Evolutionary conservation across 2,113 vertebrate species (phyloP).

Genomic region (Hydrolagus affinis): DNA sequence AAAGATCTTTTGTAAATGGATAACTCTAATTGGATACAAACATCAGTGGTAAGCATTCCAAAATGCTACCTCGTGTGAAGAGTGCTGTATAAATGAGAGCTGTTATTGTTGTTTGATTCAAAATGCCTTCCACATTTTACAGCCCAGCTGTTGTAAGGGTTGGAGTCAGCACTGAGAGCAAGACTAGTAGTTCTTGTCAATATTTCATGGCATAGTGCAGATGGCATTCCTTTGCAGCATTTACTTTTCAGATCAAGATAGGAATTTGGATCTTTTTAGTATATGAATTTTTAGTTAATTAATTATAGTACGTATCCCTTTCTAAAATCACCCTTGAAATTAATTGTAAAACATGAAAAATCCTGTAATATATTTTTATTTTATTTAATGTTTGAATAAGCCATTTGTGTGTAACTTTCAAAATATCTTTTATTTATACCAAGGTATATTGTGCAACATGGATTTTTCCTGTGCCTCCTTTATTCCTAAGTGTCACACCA

Average conservation of each 20-base stretch:
- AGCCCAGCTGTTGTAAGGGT: not conserved
- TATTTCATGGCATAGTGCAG: not conserved
- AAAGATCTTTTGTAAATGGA: too few species aligned
- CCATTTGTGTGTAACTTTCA: not conserved
- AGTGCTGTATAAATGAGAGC: too few species aligned
- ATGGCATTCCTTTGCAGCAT: not conserved
- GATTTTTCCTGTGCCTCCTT: not conserved
- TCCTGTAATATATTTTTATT: not conserved
- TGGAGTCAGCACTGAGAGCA: too few species aligned
- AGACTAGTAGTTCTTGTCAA: not conserved
- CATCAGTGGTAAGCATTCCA: too few species aligned
- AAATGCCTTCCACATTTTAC: not conserved
- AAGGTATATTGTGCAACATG: not conserved
- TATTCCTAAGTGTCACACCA: not conserved
- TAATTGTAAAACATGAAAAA: not conserved
- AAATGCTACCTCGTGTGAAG: too few species aligned
- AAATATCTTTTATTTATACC: not conserved
- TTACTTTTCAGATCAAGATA: not conserved
- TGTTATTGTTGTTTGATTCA: not conserved
- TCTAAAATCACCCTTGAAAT: not conserved
- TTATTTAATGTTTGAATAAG: not conserved
- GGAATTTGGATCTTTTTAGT: not conserved
- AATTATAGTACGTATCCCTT: not conserved
- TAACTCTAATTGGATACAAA: too few species aligned
- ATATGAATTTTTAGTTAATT: not conserved